Evolutionary conservation across 1,140 invertebrate species (phyloP), one percentile per base, ranked within the genome.

Genomic region (Diachasma alloeum): DNA sequence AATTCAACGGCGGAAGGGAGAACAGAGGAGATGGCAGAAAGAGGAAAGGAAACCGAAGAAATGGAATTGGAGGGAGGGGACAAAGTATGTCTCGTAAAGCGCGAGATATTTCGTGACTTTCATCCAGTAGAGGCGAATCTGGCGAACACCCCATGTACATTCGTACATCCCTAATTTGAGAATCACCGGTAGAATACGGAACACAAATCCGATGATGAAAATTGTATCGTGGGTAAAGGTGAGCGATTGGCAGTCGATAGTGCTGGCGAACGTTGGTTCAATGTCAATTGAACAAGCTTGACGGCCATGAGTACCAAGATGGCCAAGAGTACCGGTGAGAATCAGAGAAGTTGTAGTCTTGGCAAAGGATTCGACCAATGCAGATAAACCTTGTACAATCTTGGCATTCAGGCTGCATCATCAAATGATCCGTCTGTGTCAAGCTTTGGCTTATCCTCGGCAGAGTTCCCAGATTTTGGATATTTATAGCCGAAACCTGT

Each of bases 121-220:
- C 63, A 37, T 46, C 59, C 22, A 37, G 3, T 19, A 22, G 22
- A 24, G 59, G 39, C 74, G 42, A 75, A 53, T 72, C 42, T 48
- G 74, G 63, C 67, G 42, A 42, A 46, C 37, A 66, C 24, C 74
- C 44, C 68, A 68, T 69, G 66, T 68, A 69, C 63, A 44, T 26
- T 68, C 74, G 44, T 48, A 75, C 48, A 56, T 36, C 24, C 63
- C 74, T 75, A 75, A 75, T 75, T 75, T 69, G 37, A 72, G 22
- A 76, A 72, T 72, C 56, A 24, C 36, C 56, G 31, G 13, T 26
- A 39, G 74, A 71, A 76, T 76, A 66, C 69, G 13, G 70, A 72
- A 72, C 13, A 37, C 59, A 9, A 22, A 26, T 26, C 63, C 22
- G 42, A 37, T 24, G 17, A 37, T 63, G 39, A 76, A 63, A 72